Base-by-base conservation (phyloP, 2,888 invertebrate species). In the Conops quadrifasciatus region DNA sequence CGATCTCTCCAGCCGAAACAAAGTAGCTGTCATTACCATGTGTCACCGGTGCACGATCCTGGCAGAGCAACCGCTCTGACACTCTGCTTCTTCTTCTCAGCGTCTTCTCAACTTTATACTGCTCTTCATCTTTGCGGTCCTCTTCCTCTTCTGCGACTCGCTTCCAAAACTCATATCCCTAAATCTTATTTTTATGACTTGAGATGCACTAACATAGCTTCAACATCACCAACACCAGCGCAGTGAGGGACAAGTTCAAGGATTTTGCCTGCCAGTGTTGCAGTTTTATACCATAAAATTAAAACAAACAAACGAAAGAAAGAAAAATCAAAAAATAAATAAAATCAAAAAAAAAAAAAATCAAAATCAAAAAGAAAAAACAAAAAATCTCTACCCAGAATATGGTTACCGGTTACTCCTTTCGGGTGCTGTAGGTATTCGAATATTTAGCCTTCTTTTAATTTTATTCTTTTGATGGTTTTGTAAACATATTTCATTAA, bases 171-270 rank as follows among this genome's bases (percentile, higher is more conserved):
- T 68, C 68, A 68, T 68, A 68, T 68, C 51, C 51, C 60, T 68
- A 68, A 68, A 68, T 68, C 68, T 68, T 68, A 60, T 68, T 68
- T 68, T 68, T 68, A 68, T 68, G 68, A 68, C 68, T 68, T 51
- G 51, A 19, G 62, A 62, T 60, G 68, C 30, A 51, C 36, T 60
- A 51, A 51, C 51, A 68, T 62, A 62, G 19, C 68, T 16, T 45
- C 58, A 2, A 36, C 36, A 36, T 36, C 36, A 36, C 36, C 4
- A 36, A 36, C 36, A 36, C 9, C 36, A 58, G 49, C 30, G 49
- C 26, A 45, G 26, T n/a, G 21, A 62, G 62, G 53, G 51, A 68
- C 51, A 60, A 68, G 68, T 62, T 68, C 68, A 68, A 68, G 68
- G 68, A 62, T 60, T 63, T 62, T 43, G 67, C 58, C 21, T 13